These are phyloP conservation scores for Meloidogyne floridensis DNA, from an alignment of 1,140 invertebrate genomes.

Conservation along the genomic window DNA sequence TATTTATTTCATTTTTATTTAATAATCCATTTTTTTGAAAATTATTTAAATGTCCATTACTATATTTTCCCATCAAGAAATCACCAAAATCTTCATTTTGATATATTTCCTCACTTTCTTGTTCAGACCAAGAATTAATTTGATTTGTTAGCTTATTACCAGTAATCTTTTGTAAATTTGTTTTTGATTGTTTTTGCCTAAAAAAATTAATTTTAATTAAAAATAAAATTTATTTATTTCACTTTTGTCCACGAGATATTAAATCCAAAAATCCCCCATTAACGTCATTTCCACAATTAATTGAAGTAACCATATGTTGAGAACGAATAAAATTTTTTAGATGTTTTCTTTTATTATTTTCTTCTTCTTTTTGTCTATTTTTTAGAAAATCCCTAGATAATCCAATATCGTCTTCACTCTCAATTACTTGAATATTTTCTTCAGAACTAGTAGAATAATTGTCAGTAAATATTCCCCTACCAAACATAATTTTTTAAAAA, in stretches of 20 bases:
- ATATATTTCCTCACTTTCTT: not conserved
- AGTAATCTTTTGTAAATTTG: not conserved
- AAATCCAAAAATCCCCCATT: not conserved
- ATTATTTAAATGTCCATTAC: not conserved
- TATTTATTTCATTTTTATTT: too few relatives aligned
- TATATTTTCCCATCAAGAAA: not conserved
- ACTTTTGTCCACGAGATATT: not conserved
- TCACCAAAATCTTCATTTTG: not conserved
- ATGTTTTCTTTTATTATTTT: not conserved
- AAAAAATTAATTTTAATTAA: not conserved
- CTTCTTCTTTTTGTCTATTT: not conserved
- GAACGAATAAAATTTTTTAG: not conserved
- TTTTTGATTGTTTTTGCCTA: not conserved
- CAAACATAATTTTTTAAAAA: not conserved
- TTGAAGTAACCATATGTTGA: not conserved
- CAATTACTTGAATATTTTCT: not conserved
- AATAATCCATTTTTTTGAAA: not conserved
- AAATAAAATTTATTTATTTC: not conserved
- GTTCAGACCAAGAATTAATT: not conserved
- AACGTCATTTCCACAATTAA: not conserved
- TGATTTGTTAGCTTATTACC: not conserved
- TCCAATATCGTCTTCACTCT: slow-evolving; percentile 4
- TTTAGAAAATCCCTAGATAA: not conserved
- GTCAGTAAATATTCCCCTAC: not conserved
- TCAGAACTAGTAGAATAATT: slow-evolving; percentile 6